phyloP scores from a whole-genome alignment of 2,888 invertebrate genomes.

The Scaptomyza flava region DNA sequence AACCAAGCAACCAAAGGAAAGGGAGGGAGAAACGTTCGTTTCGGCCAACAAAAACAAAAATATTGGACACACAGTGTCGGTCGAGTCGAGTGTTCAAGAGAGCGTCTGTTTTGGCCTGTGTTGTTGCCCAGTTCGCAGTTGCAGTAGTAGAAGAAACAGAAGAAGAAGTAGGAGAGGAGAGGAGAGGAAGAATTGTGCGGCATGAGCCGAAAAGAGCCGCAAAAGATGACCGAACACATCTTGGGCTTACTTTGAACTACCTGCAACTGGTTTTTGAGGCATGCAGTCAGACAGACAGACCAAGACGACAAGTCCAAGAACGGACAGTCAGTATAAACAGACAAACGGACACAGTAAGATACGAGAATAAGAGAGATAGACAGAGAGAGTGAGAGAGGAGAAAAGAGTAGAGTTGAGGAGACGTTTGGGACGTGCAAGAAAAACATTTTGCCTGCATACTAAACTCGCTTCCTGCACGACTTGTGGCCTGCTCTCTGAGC shows the following conservation, averaged over 20 bases:
- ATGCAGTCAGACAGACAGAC: constrained; percentile 34
- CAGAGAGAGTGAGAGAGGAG: not conserved
- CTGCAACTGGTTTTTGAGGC: constrained; percentile 81
- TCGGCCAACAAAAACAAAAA: constrained; percentile 50
- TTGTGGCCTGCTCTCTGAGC: constrained; percentile 54
- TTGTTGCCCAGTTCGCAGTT: constrained; percentile 34
- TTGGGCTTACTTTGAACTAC: constrained; percentile 79
- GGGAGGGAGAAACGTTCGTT: constrained; percentile 27
- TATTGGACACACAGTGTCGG: constrained; percentile 47
- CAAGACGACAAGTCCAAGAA: constrained; percentile 63
- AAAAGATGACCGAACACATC: constrained; percentile 68
- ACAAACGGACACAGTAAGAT: constrained; percentile 13
- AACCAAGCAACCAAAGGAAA: constrained; percentile 1
- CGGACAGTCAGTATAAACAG: constrained; percentile 33
- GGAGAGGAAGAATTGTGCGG: constrained; percentile 33
- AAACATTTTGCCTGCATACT: constrained; percentile 72
- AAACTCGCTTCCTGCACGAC: constrained; percentile 77
- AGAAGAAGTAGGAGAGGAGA: constrained; percentile 27
- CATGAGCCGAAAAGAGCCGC: constrained; percentile 61
- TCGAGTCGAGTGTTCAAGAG: constrained; percentile 25
- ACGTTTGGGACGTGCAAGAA: constrained; percentile 28
- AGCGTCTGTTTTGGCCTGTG: constrained; percentile 28
- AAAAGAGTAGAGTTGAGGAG: constrained; percentile 21
- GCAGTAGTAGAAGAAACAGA: constrained; percentile 6
- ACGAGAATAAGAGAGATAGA: not conserved